These are phyloP conservation scores for Brachyopa scutellaris DNA, from an alignment of 2,888 invertebrate genomes.

Conservation along the genomic window DNA sequence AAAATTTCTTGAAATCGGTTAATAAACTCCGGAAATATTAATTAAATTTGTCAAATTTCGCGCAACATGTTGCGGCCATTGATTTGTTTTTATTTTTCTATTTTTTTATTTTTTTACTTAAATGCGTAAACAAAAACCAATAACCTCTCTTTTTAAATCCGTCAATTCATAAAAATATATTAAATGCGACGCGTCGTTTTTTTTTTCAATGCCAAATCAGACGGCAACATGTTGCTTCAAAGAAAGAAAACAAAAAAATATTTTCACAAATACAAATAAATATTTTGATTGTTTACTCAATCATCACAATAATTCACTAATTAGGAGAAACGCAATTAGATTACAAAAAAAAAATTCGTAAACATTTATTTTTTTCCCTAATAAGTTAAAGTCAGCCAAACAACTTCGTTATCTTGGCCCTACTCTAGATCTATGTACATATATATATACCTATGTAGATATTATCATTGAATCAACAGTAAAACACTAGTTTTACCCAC, in stretches of 20 bases:
- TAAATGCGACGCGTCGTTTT: no score
- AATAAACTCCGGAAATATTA: no score
- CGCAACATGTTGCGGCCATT: slow-evolving; percentile 23
- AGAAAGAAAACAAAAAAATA: no score
- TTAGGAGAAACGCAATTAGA: neutral
- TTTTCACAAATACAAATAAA: neutral
- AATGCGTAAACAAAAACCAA: slow-evolving; percentile 3
- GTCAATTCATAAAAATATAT: neutral
- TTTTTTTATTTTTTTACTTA: slow-evolving; percentile 1
- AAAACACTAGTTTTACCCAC: no score
- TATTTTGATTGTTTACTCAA: neutral
- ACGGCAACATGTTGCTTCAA: slow-evolving; percentile 15
- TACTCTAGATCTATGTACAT: no score
- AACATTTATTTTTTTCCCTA: slow-evolving; percentile 14
- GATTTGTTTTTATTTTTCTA: no score
- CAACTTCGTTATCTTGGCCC: no score
- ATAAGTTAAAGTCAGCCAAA: neutral
- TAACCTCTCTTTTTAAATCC: neutral
- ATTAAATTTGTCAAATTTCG: neutral
- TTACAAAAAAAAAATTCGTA: slow-evolving; percentile 13
- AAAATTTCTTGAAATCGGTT: no score
- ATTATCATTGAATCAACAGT: neutral
- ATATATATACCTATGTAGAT: no score
- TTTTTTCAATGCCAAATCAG: neutral
- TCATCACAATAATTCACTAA: no score